A percentile compares a stretch with the other conserved stretches of the same genome.
Conservation (phyloP, 2,888 invertebrate genomes). For the Lordiphosa andalusiaca region DNA sequence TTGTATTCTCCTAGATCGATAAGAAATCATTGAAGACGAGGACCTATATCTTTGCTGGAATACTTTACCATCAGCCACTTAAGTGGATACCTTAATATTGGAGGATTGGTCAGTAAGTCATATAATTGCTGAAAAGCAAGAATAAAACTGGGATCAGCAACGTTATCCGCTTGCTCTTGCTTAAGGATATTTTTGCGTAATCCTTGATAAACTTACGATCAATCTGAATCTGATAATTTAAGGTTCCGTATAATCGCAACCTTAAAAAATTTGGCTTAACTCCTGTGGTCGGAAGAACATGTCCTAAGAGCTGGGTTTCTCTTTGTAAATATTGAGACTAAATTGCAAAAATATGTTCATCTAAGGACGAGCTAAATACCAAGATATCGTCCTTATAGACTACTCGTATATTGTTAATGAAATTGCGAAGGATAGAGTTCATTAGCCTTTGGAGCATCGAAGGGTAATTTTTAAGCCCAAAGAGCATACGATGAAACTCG, state of each 20-base stretch:
- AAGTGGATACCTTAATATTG: background rate
- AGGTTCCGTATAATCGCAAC: too few species aligned
- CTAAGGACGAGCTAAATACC: slow-evolving; percentile 2
- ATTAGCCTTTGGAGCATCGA: too few species aligned
- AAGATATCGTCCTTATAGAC: slow-evolving; percentile 12
- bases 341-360: background rate
- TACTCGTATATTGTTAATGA: slow-evolving; percentile 1
- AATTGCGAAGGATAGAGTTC: too few species aligned
- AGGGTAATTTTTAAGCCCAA: too few species aligned
- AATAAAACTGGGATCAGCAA: slow-evolving; percentile 1
- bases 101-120: background rate
- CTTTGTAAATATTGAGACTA: slow-evolving; percentile 1
- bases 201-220: slow-evolving; percentile 7
- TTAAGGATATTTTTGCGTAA: slow-evolving; percentile 5
- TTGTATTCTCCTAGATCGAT: slow-evolving; percentile 2
- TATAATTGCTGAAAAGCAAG: slow-evolving; percentile 2
- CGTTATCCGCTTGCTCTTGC: background rate
- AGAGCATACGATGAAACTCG: too few species aligned
- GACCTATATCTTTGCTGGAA: slow-evolving; percentile 1
- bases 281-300: slow-evolving; percentile 1
- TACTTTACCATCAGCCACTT: slow-evolving; percentile 6
- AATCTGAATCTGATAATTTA: too few species aligned
- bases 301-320: slow-evolving; percentile 1
- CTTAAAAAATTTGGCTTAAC: background rate
- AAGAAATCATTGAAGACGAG: background rate